These are phyloP conservation scores for Oreotrochilus melanogaster DNA, from an alignment of 2,113 vertebrate genomes.

Conservation along the genomic window DNA sequence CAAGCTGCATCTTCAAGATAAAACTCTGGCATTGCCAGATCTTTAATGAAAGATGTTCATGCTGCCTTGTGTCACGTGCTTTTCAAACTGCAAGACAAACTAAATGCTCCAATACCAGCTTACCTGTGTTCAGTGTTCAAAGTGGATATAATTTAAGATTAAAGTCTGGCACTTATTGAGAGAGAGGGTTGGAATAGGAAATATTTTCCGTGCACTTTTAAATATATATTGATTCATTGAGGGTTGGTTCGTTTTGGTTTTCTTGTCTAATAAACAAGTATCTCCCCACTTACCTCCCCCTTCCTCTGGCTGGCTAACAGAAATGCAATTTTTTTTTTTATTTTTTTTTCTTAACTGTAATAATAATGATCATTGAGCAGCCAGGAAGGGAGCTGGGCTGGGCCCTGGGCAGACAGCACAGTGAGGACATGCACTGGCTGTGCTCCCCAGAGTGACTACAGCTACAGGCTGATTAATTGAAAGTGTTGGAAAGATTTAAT, in stretches of 20 bases:
- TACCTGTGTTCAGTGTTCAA: slow-evolving; percentile 37
- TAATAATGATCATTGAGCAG: neutral
- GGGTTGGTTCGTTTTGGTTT: slow-evolving; percentile 39
- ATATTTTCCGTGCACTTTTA: slow-evolving; percentile 60
- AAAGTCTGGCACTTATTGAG: neutral
- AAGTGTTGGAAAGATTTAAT: neutral
- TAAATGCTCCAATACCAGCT: neutral
- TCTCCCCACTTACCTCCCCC: neutral
- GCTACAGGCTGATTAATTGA: neutral
- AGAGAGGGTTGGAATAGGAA: neutral
- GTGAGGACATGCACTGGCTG: neutral
- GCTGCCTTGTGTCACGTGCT: slow-evolving; percentile 32
- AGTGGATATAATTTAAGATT: neutral
- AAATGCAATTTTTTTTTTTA: neutral
- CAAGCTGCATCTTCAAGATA: neutral
- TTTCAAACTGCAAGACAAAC: slow-evolving; percentile 23
- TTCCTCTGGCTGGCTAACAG: slow-evolving; percentile 11
- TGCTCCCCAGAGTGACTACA: neutral
- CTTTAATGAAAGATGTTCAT: neutral
- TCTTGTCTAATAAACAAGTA: slow-evolving; percentile 37
- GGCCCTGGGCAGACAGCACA: neutral
- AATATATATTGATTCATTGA: slow-evolving; percentile 6
- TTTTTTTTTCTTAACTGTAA: neutral
- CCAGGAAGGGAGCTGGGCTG: neutral
- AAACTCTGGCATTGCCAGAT: neutral